phyloP scores from a whole-genome alignment of 2,113 vertebrate species.

The Aptenodytes forsteri region DNA sequence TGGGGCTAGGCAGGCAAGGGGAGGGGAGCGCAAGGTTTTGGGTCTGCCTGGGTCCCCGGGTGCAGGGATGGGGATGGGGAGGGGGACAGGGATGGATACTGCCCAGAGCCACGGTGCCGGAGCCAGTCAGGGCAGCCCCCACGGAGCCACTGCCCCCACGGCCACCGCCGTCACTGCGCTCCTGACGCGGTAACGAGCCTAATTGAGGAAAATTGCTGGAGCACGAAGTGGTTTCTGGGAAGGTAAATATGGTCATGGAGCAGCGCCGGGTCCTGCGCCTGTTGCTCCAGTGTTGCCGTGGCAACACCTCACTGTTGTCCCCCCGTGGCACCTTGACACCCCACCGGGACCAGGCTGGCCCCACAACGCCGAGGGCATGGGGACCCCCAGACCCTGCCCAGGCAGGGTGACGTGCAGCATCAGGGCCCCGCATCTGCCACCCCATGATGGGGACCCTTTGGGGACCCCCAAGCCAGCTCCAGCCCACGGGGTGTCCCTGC shows the following conservation, averaged over 20 bases:
- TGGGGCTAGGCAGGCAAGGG: rapidly evolving
- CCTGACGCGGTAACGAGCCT: constrained; percentile 24
- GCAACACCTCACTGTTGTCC: background rate
- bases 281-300: background rate
- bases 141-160: background rate
- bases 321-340: rapidly evolving
- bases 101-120: rapidly evolving
- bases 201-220: constrained; percentile 63
- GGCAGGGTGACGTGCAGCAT: rapidly evolving
- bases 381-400: background rate
- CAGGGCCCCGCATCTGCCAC: rapidly evolving
- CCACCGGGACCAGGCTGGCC: background rate
- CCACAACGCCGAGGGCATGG: rapidly evolving
- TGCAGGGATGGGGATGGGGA: background rate
- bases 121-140: background rate
- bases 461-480: background rate
- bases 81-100: background rate
- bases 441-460: rapidly evolving
- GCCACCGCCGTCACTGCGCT: background rate
- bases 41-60: background rate
- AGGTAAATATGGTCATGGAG: constrained; percentile 46
- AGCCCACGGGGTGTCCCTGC: background rate
- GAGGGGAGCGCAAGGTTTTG: background rate
- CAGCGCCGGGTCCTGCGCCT: background rate
- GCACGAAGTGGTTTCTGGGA: constrained; percentile 50